Conservation (phyloP, 2,113 vertebrate species). For the Toxotes chatareus region DNA sequence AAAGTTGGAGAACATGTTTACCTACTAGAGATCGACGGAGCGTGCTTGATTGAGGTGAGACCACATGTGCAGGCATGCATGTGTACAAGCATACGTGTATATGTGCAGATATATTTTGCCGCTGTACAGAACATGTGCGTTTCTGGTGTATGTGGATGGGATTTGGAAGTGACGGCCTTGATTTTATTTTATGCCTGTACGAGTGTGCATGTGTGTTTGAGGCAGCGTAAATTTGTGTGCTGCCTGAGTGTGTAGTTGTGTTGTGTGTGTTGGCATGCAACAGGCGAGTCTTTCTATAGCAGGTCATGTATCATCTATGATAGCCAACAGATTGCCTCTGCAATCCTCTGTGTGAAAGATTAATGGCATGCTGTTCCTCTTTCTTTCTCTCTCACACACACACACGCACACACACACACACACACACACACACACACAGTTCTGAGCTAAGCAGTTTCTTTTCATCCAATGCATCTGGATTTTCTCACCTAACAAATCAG, state of each 20-base stretch:
- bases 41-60: constrained; percentile 13
- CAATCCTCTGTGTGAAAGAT: constrained; percentile 78
- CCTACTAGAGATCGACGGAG: background rate
- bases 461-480: constrained; percentile 27
- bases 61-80: background rate
- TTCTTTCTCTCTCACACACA: background rate
- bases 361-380: constrained; percentile 69
- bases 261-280: constrained; percentile 74
- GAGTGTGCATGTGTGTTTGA: constrained; percentile 16
- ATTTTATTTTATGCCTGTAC: constrained; percentile 19
- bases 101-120: background rate
- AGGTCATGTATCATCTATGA: constrained; percentile 82
- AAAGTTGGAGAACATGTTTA: constrained; percentile 22
- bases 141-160: constrained; percentile 20
- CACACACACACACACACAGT: constrained; percentile 27
- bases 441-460: constrained; percentile 18
- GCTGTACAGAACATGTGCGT: background rate
- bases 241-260: background rate
- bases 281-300: constrained; percentile 69
- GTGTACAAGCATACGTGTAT: background rate
- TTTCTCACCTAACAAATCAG: constrained; percentile 18
- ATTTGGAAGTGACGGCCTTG: constrained; percentile 24
- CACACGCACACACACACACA: constrained; percentile 18
- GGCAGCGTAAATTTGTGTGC: constrained; percentile 11
- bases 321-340: constrained; percentile 80